A percentile compares a stretch with the other conserved stretches of the same genome.
phyloP scores from a whole-genome alignment of 1,140 invertebrate species.

The Diorhabda sublineata region DNA sequence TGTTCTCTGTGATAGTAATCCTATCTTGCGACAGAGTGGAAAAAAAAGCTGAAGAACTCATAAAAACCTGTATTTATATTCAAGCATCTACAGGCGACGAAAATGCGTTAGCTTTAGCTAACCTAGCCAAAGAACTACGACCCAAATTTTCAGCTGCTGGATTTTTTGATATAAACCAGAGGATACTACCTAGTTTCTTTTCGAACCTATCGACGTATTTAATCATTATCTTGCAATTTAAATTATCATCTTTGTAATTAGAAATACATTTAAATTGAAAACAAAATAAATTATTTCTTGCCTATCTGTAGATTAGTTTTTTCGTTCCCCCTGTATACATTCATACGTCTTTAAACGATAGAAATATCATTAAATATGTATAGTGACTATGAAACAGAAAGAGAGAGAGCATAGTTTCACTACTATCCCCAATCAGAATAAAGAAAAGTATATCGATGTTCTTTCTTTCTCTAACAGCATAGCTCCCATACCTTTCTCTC shows the following conservation, averaged over 20 bases:
- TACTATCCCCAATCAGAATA: too few species aligned
- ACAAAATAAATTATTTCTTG: too few species aligned
- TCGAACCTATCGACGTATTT: constrained; percentile 14
- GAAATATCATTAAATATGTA: too few species aligned
- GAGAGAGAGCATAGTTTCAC: too few species aligned
- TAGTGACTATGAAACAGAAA: too few species aligned
- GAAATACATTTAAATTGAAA: too few species aligned
- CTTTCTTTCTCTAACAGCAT: too few species aligned
- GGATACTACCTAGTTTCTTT: constrained; percentile 8
- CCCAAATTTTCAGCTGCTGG: constrained; percentile 16
- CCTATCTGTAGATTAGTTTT: too few species aligned
- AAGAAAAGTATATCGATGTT: too few species aligned
- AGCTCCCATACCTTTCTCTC: too few species aligned
- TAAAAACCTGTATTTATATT: constrained; percentile 20
- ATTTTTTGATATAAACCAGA: constrained; percentile 15
- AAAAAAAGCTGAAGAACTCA: constrained; percentile 5
- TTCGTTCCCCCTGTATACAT: too few species aligned
- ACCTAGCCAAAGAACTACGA: constrained; percentile 3
- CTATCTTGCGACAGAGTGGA: constrained; percentile 6
- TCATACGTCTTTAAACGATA: too few species aligned
- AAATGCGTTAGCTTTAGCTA: constrained; percentile 2
- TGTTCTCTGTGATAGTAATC: background rate
- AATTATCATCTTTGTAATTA: constrained; percentile 5
- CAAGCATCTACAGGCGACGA: constrained; percentile 13
- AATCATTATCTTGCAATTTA: constrained; percentile 23